Base-by-base conservation (phyloP, 2,888 invertebrate genomes). In the Sussaba pulchella region DNA sequence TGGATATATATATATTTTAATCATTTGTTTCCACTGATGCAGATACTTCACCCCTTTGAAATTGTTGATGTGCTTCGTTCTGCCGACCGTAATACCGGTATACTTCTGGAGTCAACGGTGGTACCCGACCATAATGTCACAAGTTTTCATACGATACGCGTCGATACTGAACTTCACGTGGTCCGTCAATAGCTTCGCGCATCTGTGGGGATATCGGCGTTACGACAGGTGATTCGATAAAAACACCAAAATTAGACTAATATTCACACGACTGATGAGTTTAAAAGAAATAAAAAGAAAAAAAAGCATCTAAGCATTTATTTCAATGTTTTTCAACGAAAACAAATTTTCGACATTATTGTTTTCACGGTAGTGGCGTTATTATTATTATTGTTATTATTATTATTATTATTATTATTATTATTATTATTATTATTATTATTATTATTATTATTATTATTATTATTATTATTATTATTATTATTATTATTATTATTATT, bases 101-200 rank as follows among this genome's bases (percentile, higher is more conserved):
- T 93, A 92, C 69, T 87, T 92, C 50, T 95, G 94, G 94, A 93
- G 93, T 52, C 95, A 95, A 87, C 89, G 91, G 1, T 91, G 93
- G 81, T 89, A 88, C 79, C 91, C 91, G 54, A 92, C 94, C 0
- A 92, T 94, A 85, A 91, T 93, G 83, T 89, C 93, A 0, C 92
- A 93, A 69, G 92, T 92, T 1, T 92, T 92, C 17, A 82, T 94
- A 10, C 93, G 95, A 43, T 94, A 94, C 86, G 89, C 92, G n/a
- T 78, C 93, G 41, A 89, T 92, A 0, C 91, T 95, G 31, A 94
- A 95, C 88, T 92, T 92, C 79, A 94, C 94, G 0, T 95, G 94
- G 94, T 90, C 93, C 31, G 94, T 95, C 39, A 95, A 95, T 88
- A 94, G 94, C 79, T 93, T 93, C 1, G 95, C 95, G 12, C 95